A percentile compares a stretch with the other conserved stretches of the same genome.
phyloP scores from a whole-genome alignment of 2,113 vertebrate genomes.

The Sapajus apella region DNA sequence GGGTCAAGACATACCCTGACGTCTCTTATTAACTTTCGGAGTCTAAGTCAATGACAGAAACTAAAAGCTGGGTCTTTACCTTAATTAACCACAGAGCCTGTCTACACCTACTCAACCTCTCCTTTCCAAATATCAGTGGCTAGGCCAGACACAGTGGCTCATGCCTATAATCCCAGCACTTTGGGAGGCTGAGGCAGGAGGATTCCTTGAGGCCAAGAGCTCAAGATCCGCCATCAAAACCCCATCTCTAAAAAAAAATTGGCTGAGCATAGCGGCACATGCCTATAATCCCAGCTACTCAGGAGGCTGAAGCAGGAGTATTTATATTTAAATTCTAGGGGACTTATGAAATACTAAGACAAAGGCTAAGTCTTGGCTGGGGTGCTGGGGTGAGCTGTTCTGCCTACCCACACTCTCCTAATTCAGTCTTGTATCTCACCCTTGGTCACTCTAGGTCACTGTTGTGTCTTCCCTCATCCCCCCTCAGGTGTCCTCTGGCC shows the following conservation, averaged over 20 bases:
- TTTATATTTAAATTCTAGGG: background rate
- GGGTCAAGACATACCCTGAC: background rate
- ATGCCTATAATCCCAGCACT: no score
- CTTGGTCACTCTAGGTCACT: background rate
- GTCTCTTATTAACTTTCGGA: background rate
- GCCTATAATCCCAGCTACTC: no score
- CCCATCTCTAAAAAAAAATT: no score
- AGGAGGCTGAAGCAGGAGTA: background rate
- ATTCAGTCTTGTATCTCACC: background rate
- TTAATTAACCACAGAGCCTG: background rate
- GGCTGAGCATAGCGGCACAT: fast-evolving
- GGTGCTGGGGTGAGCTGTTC: background rate
- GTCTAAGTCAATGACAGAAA: background rate
- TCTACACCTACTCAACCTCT: background rate
- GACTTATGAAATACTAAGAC: background rate
- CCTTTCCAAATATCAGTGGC: background rate
- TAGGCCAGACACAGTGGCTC: no score
- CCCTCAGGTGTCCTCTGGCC: background rate
- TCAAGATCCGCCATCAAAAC: no score
- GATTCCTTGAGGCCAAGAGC: no score
- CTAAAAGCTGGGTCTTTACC: background rate
- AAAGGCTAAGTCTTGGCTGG: background rate
- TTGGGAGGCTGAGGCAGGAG: no score
- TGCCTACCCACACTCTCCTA: background rate
- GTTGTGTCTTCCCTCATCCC: background rate